These are phyloP conservation scores for zebrafish (Danio rerio) DNA, from an alignment of 2,113 vertebrate species.

Conservation along the genomic window DNA sequence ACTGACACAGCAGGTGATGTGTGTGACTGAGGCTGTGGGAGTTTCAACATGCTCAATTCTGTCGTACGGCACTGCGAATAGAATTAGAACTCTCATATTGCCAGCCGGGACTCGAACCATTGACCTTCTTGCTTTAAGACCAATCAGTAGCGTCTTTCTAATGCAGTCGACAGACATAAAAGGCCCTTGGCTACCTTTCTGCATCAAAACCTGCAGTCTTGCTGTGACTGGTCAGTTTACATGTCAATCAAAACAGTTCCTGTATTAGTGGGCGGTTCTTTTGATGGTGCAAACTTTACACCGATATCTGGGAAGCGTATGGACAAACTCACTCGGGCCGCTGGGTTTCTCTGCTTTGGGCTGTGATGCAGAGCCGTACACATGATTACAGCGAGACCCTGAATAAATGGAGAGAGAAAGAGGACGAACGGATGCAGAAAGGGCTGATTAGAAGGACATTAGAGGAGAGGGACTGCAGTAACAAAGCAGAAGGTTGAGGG, in stretches of 20 bases:
- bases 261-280: background rate
- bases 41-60: too few species aligned
- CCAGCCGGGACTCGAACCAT: too few species aligned
- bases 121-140: too few species aligned
- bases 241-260: background rate
- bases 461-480: background rate
- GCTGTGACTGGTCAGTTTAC: background rate
- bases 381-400: background rate
- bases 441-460: constrained; percentile 1
- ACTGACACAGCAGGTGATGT: constrained; percentile 95
- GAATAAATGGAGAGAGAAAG: background rate
- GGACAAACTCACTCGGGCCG: background rate
- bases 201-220: background rate
- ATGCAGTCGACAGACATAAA: too few species aligned
- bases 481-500: background rate
- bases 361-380: background rate
- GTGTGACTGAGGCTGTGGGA: too few species aligned
- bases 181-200: too few species aligned
- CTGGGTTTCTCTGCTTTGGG: background rate
- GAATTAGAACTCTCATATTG: too few species aligned
- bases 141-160: too few species aligned
- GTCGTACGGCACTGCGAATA: too few species aligned
- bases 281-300: background rate
- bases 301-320: background rate
- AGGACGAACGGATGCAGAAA: background rate